Conservation (phyloP, 2,797 vertebrate species). For the Microtus obscurus region DNA sequence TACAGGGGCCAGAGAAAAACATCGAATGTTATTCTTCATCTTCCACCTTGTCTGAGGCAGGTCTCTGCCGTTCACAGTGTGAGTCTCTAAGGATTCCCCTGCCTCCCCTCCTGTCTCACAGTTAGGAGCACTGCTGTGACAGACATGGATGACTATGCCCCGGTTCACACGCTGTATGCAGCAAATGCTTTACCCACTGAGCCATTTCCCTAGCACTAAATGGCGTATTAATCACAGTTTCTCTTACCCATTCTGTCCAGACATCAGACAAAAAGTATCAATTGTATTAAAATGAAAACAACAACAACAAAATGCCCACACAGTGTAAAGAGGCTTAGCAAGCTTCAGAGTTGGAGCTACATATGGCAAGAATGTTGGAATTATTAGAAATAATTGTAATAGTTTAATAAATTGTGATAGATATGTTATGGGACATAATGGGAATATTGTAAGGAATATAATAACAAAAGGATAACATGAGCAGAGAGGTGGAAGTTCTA, state of each 20-base stretch:
- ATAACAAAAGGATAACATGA: neutral
- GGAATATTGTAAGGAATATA: neutral
- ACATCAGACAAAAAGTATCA: neutral
- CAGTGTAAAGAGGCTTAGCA: neutral
- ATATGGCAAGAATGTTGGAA: neutral
- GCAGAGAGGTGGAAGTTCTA: neutral
- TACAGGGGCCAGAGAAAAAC: neutral
- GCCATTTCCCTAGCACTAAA: neutral
- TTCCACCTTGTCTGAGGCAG: neutral
- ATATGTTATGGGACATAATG: neutral
- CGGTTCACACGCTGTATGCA: neutral
- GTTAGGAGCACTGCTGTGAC: neutral
- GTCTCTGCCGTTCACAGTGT: neutral
- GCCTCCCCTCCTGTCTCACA: neutral
- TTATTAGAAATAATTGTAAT: neutral
- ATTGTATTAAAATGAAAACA: neutral
- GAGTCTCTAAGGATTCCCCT: neutral
- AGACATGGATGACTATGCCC: neutral
- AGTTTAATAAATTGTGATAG: neutral
- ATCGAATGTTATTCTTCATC: neutral
- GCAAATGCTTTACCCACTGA: neutral
- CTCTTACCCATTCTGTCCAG: neutral
- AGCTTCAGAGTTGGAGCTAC: neutral
- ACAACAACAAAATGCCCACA: neutral
- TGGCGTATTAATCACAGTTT: neutral